These are phyloP conservation scores for Conistra vaccinii DNA, from an alignment of 2,888 invertebrate species.

Conservation along the genomic window DNA sequence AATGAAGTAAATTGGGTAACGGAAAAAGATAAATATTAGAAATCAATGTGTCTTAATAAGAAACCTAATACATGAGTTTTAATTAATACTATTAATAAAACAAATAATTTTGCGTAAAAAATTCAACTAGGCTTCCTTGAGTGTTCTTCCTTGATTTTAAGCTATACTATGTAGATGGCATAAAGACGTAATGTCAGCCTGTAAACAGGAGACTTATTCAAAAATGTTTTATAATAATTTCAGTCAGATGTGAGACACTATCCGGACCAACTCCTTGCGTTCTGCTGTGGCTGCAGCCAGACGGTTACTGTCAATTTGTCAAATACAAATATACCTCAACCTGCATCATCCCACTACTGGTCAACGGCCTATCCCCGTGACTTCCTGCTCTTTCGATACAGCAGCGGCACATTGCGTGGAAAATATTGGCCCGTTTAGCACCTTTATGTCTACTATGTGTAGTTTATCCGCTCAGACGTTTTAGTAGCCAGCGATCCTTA, in stretches of 20 bases:
- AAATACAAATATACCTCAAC: too few relatives aligned
- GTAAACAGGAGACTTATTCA: not conserved
- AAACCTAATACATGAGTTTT: not conserved
- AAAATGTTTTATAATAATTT: not conserved
- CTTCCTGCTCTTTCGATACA: not conserved
- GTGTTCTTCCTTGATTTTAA: not conserved
- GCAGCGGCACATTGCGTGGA: not conserved
- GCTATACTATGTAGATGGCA: not conserved
- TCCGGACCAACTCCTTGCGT: not conserved
- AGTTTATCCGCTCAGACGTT: not conserved
- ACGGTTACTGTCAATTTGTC: not conserved
- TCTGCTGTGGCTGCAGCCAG: not conserved
- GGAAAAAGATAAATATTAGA: conserved; percentile 28
- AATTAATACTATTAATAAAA: conserved; percentile 1
- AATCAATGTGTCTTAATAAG: conserved; percentile 11
- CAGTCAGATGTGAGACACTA: not conserved
- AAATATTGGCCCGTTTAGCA: not conserved
- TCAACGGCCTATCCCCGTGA: not conserved
- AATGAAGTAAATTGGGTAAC: conserved; percentile 24
- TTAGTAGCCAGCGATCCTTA: not conserved
- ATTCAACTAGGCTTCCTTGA: not conserved
- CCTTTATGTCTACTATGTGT: not conserved
- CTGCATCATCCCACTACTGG: not conserved
- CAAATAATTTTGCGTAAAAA: not conserved
- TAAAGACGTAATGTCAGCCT: not conserved